phyloP scores from a whole-genome alignment of 2,888 invertebrate species.

The Plagodis dolabraria region DNA sequence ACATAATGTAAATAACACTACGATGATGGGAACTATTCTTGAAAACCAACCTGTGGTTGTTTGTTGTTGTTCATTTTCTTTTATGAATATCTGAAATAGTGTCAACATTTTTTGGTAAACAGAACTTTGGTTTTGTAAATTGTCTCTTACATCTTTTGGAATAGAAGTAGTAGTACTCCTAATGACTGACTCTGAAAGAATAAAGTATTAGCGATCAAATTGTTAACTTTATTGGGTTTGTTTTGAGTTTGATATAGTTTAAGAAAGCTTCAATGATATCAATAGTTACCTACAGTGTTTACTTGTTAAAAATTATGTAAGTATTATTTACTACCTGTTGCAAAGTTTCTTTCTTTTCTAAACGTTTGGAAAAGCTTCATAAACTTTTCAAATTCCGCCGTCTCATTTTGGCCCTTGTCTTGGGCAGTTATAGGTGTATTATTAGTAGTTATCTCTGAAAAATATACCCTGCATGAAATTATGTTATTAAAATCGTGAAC shows the following conservation, averaged over 20 bases:
- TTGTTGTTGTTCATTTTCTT: not conserved
- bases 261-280: no score
- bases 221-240: no score
- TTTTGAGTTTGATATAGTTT: no score
- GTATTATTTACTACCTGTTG: not conserved
- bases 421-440: not conserved
- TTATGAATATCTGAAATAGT: not conserved
- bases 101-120: not conserved
- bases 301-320: no score
- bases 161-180: not conserved
- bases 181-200: not conserved
- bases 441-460: conserved; percentile 3
- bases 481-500: no score
- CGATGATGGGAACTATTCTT: no score
- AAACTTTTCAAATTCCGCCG: not conserved
- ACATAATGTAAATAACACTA: no score
- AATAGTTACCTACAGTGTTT: no score
- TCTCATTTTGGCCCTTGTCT: not conserved
- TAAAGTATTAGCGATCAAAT: not conserved
- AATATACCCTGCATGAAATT: no score
- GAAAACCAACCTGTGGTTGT: no score
- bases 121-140: not conserved
- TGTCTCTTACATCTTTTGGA: not conserved
- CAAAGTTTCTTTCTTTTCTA: not conserved
- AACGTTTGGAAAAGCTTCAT: not conserved